Evolutionary conservation across 37 sponge, comb jelly and placozoan genomes (phyloP), one percentile per base, ranked within the genome.

Genomic region (Geodia barretti): DNA sequence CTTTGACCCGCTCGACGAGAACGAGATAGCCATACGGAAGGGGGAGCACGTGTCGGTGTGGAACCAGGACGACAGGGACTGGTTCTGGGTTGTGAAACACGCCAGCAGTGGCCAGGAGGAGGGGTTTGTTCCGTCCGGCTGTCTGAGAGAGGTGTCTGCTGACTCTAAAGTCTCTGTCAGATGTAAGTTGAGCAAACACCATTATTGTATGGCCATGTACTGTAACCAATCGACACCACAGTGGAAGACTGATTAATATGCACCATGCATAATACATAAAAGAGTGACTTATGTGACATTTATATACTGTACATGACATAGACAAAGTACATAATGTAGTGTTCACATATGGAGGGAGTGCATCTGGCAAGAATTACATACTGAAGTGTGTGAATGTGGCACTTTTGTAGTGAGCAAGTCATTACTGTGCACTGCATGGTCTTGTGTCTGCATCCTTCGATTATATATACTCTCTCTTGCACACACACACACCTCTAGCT

Each of bases 11-110:
- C 19, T 64, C 23, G 88, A 87, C 37, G 94, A 94, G 79, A 89
- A 94, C 63, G 94, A 94, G 72, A 74, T 94, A 19, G 41, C 71
- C 25, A 73, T 94, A 0, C 43, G 17, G 14, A 35, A 70, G 31
- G 91, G 91, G n/a, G 91, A 94, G 8, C 76, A 83, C 31, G 85
- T 94, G n/a, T 84, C 87, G 30, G 74, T 94, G 25, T 82, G 87
- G 66, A 94, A 94, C 59, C 88, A 83, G 38, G 91, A 90, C 70
- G 94, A 94, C 38, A 73, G 64, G 33, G 77, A 90, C 60, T 94
- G 94, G 94, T 87, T 64, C 67, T 94, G 94, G 94, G 83, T 94
- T 23, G 85, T 86, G 39, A 76, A 73, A 61, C 87, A 83, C 41
- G 60, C 73, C 36, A 86, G 76, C 21, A 81, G 64, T 30, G 60